phyloP scores from a whole-genome alignment of 2,113 vertebrate genomes.

The Pipa parva region DNA sequence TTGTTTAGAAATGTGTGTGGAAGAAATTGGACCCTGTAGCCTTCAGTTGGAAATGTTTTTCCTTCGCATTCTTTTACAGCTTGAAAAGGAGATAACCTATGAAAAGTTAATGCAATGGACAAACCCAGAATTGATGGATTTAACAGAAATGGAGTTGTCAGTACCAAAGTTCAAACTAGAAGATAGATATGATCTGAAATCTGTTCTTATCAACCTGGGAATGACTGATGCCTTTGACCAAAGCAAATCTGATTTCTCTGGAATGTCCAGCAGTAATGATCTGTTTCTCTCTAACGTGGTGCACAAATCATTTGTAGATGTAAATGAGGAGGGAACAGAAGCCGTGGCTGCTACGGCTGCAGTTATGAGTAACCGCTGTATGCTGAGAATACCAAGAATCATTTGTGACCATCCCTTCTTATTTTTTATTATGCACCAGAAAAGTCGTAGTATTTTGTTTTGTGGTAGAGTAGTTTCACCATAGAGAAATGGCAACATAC shows the following conservation, averaged over 20 bases:
- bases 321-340: constrained; percentile 85
- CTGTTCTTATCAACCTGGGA: constrained; percentile 65
- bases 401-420: constrained; percentile 66
- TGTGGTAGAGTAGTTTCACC: constrained; percentile 58
- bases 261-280: constrained; percentile 68
- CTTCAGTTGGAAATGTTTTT: too few relatives aligned
- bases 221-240: constrained; percentile 70
- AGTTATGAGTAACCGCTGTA: constrained; percentile 55
- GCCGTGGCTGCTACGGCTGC: constrained; percentile 71
- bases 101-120: constrained; percentile 74
- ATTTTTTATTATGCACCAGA: constrained; percentile 64
- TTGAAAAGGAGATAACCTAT: constrained; percentile 68
- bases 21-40: too few relatives aligned
- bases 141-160: constrained; percentile 56
- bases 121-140: constrained; percentile 59
- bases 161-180: constrained; percentile 77
- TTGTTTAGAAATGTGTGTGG: too few relatives aligned
- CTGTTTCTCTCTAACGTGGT: constrained; percentile 74
- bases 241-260: constrained; percentile 64
- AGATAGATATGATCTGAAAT: constrained; percentile 68
- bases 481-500: constrained; percentile 32
- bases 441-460: constrained; percentile 61
- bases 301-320: constrained; percentile 82
- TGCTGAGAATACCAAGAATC: constrained; percentile 36
- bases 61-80: constrained; percentile 50